Percentiles rank a stretch among this genome's conserved stretches.
phyloP scores from a whole-genome alignment of 2,113 vertebrate species.

The Mystacornis crossleyi region DNA sequence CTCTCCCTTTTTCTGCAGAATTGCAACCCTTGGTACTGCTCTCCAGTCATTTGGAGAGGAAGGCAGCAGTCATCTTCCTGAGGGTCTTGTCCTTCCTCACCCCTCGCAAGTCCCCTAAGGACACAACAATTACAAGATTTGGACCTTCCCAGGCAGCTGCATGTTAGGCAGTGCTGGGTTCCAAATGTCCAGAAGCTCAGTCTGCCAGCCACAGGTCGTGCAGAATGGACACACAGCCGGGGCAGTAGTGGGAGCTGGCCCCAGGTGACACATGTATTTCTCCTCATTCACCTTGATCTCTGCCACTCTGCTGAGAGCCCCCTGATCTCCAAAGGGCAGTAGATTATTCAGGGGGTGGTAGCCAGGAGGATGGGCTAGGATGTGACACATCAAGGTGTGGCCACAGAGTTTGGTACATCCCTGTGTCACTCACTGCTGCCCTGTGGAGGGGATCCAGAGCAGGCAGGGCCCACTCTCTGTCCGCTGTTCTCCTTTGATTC shows the following conservation, averaged over 20 bases:
- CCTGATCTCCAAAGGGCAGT: neutral
- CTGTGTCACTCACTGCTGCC: neutral
- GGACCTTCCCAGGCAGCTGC: neutral
- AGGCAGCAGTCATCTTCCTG: neutral
- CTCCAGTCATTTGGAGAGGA: neutral
- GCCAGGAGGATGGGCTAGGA: neutral
- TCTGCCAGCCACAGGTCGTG: accelerated
- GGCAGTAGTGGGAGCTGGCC: neutral
- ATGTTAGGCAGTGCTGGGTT: neutral
- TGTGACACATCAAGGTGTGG: neutral
- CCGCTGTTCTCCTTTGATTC: neutral
- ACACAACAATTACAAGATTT: neutral
- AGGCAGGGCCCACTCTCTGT: neutral
- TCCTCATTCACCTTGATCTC: neutral
- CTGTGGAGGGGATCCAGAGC: neutral
- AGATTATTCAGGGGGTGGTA: neutral
- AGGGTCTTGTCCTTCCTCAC: neutral
- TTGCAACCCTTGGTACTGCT: neutral
- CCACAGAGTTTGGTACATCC: neutral
- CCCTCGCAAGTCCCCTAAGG: neutral
- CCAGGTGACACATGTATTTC: neutral
- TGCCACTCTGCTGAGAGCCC: neutral
- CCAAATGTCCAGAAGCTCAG: neutral
- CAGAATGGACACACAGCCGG: neutral
- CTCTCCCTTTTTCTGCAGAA: neutral